Base-by-base conservation (phyloP, 2,113 vertebrate species). In the Nycticryphes semicollaris region DNA sequence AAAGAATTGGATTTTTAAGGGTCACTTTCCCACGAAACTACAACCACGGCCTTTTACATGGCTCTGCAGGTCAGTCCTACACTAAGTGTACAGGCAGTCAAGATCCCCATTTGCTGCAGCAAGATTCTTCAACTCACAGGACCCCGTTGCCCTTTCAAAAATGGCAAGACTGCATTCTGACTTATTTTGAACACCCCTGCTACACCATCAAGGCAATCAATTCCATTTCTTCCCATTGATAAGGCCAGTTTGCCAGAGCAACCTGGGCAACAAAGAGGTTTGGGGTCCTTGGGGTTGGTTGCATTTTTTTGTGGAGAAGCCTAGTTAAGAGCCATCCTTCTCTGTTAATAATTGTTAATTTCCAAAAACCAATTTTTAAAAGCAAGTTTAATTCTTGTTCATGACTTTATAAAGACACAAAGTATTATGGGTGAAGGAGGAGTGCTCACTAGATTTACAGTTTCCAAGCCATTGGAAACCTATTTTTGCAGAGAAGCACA, bases 1-100 rank as follows among this genome's bases (percentile, higher is more conserved):
- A 75, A 90, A 90, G 11, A 80, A 67, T 8, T 7, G 18, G 60
- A 87, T 81, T 96, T 91, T 94, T 84, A 93, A 90, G 47, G 76
- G 27, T 84, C 24, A 14, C 33, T 78, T 78, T 56, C 27, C 50
- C 1, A 3, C 30, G n/a, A 91, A 82, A 67, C 45, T 80, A 62
- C 14, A 63, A 68, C 31, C 14, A 1, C 68, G 37, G 10, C 33
- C 33, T 86, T 87, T 91, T 23, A 39, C 12, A 47, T 66, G 43
- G 51, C 30, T 87, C 73, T 81, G 35, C 23, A 87, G 73, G 48
- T 95, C 91, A 95, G 53, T 72, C 57, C 53, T 25, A 47, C 30
- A 68, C 50, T 57, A 86, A 33, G 9, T 17, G 30, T 48, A 81
- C 30, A 56, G 37, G 21, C 50, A 83, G 51, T 12, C 57, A 66